Evolutionary conservation across 2,888 invertebrate species (phyloP).

Genomic region (Trachelus troglodyta): DNA sequence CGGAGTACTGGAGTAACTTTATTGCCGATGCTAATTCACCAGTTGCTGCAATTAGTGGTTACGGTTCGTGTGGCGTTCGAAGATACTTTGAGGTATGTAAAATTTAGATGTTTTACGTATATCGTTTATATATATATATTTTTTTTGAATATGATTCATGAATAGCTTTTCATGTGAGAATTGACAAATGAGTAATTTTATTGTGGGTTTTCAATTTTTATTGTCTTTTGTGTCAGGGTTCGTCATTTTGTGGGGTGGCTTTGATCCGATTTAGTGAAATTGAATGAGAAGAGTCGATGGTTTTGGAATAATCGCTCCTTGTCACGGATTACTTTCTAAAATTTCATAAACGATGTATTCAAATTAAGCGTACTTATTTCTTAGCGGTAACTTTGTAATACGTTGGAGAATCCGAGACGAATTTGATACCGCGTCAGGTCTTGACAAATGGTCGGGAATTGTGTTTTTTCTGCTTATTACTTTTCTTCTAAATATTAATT

Average conservation of each 20-base stretch:
- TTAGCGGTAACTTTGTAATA: neutral
- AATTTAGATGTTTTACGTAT: neutral
- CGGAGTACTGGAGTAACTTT: conserved; percentile 50
- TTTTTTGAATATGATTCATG: neutral
- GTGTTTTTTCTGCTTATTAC: neutral
- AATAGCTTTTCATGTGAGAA: neutral
- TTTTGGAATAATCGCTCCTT: neutral
- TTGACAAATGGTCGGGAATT: neutral
- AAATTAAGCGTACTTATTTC: neutral
- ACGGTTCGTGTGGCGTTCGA: neutral
- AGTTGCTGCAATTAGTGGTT: conserved; percentile 57
- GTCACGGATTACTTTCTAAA: neutral
- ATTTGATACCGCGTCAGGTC: neutral
- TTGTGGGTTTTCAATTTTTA: neutral
- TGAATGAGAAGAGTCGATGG: neutral
- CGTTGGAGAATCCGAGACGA: neutral
- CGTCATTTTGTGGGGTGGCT: neutral
- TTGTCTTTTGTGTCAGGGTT: neutral
- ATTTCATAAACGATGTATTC: neutral
- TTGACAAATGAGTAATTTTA: neutral
- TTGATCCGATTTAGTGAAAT: neutral
- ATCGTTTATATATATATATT: too few species aligned
- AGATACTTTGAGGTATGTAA: neutral
- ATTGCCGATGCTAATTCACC: conserved; percentile 61
- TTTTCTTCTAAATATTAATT: neutral